Conservation (phyloP, 1,140 invertebrate genomes). For the Pseudomyrmex sp. region DNA sequence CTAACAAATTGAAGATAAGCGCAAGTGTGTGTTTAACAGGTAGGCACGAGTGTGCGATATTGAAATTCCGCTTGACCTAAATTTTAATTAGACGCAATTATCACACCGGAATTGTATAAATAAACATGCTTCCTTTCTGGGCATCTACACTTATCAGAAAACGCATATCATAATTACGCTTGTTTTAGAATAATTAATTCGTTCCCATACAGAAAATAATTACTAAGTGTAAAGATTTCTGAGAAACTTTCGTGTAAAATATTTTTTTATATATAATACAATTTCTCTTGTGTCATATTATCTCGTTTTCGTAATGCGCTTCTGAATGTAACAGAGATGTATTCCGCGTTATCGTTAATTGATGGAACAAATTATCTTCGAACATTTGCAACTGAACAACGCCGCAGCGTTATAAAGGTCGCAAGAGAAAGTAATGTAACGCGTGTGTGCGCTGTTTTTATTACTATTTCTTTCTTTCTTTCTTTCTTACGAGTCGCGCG, state of each 20-base stretch:
- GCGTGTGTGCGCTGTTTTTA: constrained; percentile 48
- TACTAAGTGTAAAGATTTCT: too few relatives aligned
- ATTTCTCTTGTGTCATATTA: too few relatives aligned
- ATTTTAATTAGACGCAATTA: constrained; percentile 63
- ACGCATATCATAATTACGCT: not conserved
- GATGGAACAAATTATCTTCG: constrained; percentile 24
- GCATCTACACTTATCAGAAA: constrained; percentile 39
- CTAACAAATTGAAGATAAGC: not conserved
- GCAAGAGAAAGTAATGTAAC: constrained; percentile 63
- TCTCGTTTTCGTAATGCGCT: not conserved
- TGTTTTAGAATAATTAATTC: not conserved
- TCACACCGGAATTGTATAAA: constrained; percentile 44
- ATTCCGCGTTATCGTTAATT: not conserved
- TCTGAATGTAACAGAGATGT: not conserved
- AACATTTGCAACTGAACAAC: constrained; percentile 35
- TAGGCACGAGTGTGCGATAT: constrained; percentile 16
- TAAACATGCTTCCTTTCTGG: constrained; percentile 38
- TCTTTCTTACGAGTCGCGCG: not conserved
- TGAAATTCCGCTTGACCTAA: constrained; percentile 55
- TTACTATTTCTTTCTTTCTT: constrained; percentile 55
- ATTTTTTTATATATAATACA: too few relatives aligned
- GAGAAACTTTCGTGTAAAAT: too few relatives aligned
- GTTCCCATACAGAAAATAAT: not conserved
- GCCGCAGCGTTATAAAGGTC: constrained; percentile 25
- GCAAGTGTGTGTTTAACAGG: not conserved